phyloP scores from a whole-genome alignment of 2,888 invertebrate genomes.

The Morinoia aosen region DNA sequence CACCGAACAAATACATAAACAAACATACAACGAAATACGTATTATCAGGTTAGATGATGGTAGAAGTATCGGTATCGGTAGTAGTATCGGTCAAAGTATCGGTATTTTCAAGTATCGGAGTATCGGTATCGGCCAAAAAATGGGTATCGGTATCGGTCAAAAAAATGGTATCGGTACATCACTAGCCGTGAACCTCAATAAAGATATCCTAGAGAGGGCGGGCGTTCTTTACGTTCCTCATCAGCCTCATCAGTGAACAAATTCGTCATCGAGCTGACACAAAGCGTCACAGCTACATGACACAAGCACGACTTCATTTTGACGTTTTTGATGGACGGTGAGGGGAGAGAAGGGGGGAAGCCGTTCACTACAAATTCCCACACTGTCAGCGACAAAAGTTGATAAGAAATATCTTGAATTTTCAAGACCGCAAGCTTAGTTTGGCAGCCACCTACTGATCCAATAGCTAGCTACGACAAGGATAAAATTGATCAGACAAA shows the following conservation, averaged over 20 bases:
- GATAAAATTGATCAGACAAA: background rate
- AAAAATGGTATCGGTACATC: no score
- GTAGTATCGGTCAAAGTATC: no score
- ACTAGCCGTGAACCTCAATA: no score
- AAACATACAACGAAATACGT: no score
- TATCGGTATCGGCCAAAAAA: no score
- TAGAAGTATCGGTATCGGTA: no score
- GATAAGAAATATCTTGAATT: background rate
- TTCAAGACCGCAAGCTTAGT: background rate
- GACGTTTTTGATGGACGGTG: background rate
- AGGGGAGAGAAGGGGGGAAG: background rate
- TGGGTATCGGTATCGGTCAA: no score
- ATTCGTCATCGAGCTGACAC: background rate
- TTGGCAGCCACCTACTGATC: background rate
- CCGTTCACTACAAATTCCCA: no score
- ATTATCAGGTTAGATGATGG: no score
- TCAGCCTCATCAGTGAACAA: background rate
- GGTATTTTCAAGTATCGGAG: no score
- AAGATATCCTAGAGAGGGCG: background rate
- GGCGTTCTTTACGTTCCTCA: background rate
- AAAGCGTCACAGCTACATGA: background rate
- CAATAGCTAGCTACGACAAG: background rate
- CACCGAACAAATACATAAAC: no score
- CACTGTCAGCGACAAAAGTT: no score
- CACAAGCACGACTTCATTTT: background rate